Conservation (phyloP, 2,113 vertebrate genomes). For the Origma solitaria region DNA sequence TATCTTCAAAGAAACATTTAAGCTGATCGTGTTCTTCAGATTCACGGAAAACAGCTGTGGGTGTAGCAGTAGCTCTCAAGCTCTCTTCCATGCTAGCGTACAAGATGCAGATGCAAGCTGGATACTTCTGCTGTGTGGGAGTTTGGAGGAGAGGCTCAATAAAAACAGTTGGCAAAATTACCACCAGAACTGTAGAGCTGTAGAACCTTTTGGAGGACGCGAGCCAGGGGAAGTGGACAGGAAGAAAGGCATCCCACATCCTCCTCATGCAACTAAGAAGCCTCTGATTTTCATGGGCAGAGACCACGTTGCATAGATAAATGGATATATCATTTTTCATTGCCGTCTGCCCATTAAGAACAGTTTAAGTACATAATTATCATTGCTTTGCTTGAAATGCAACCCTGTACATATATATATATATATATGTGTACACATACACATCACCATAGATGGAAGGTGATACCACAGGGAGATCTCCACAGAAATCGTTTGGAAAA, state of each 20-base stretch:
- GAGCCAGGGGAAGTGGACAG: neutral
- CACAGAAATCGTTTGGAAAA: neutral
- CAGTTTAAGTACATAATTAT: neutral
- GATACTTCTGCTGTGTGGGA: constrained; percentile 3
- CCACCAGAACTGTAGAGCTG: neutral
- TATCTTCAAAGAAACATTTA: constrained; percentile 63
- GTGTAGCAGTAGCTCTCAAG: neutral
- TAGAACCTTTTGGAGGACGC: neutral
- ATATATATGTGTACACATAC: fast-evolving
- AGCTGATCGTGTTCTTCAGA: constrained; percentile 43
- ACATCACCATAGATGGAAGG: neutral
- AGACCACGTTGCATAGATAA: neutral
- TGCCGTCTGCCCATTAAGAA: neutral
- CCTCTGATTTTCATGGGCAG: neutral
- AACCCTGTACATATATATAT: neutral
- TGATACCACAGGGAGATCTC: neutral
- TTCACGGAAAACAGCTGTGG: constrained; percentile 69
- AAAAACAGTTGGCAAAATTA: neutral
- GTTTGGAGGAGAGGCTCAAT: neutral
- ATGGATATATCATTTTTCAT: neutral
- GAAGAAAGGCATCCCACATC: neutral
- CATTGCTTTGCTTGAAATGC: neutral
- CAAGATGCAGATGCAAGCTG: neutral
- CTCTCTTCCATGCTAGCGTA: constrained; percentile 48
- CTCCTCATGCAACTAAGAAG: neutral